phyloP scores from a whole-genome alignment of 2,888 invertebrate species.

The Brachylomia viminalis region DNA sequence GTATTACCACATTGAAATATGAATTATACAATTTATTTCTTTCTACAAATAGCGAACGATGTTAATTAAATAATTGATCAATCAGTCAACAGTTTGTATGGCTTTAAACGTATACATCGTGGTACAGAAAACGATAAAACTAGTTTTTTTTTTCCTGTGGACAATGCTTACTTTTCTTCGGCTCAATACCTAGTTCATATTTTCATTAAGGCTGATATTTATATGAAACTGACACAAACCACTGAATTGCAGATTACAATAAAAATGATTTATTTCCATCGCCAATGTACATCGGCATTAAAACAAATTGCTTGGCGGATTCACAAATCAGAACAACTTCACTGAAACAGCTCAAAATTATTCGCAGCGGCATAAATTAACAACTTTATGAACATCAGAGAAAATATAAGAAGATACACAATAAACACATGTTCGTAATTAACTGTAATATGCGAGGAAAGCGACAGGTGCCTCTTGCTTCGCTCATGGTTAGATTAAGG shows the following conservation, averaged over 20 bases:
- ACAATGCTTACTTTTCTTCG: conserved; percentile 18
- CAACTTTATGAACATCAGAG: conserved; percentile 37
- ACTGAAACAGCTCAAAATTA: conserved; percentile 3
- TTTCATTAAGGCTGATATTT: conserved; percentile 8
- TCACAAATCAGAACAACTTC: background rate
- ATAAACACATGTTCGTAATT: conserved; percentile 44
- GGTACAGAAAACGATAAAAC: background rate
- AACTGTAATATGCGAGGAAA: conserved; percentile 43
- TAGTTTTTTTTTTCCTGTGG: conserved; percentile 37
- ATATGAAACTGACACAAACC: conserved; percentile 5
- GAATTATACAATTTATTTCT: conserved; percentile 7
- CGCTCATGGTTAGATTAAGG: conserved; percentile 23
- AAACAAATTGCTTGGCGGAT: conserved; percentile 10
- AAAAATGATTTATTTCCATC: conserved; percentile 3
- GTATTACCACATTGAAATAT: conserved; percentile 18
- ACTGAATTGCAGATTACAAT: conserved; percentile 19
- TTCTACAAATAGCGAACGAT: conserved; percentile 6
- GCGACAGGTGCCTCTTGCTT: conserved; percentile 38
- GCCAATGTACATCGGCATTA: background rate
- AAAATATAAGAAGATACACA: conserved; percentile 31
- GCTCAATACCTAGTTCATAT: background rate
- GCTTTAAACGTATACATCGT: background rate
- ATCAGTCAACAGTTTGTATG: background rate
- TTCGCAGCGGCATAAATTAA: conserved; percentile 8
- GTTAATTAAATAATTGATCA: conserved; percentile 13